These are phyloP conservation scores for Pseudomyrmex pallidus DNA, from an alignment of 1,140 invertebrate genomes.

Conservation along the genomic window DNA sequence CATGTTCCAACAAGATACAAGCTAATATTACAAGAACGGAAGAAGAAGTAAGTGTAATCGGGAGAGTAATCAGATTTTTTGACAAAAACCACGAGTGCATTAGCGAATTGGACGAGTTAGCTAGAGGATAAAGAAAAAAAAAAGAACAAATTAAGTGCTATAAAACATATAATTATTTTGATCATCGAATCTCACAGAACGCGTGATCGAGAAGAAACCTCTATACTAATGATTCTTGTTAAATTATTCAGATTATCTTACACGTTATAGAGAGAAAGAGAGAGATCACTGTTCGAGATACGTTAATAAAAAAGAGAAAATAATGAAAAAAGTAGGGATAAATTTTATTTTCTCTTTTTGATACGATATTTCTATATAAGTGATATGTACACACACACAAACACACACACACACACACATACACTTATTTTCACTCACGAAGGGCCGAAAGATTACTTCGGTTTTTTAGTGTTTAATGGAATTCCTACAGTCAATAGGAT, in stretches of 20 bases:
- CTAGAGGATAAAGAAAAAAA: constrained; percentile 8
- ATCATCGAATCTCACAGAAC: constrained; percentile 58
- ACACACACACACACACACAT: neutral
- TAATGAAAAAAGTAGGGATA: neutral
- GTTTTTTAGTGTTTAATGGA: constrained; percentile 61
- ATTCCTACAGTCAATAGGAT: constrained; percentile 73
- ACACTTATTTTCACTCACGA: constrained; percentile 60
- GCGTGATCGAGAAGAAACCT: constrained; percentile 20
- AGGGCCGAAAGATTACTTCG: constrained; percentile 51
- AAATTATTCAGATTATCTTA: too few relatives aligned
- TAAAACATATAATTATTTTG: constrained; percentile 56
- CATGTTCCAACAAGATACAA: constrained; percentile 16
- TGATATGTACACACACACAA: neutral
- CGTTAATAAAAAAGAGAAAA: constrained; percentile 4
- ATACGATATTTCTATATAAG: neutral
- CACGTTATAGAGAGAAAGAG: too few relatives aligned
- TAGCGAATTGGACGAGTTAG: constrained; percentile 50
- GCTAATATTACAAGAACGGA: constrained; percentile 40
- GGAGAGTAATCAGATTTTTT: constrained; percentile 54
- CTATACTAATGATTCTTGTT: too few relatives aligned
- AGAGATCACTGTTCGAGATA: constrained; percentile 48
- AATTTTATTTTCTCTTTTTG: constrained; percentile 8
- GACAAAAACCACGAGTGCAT: constrained; percentile 62
- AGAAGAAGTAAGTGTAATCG: constrained; percentile 23
- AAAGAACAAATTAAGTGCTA: constrained; percentile 32